phyloP scores from a whole-genome alignment of 2,888 invertebrate species.

The Papilio demoleus region DNA sequence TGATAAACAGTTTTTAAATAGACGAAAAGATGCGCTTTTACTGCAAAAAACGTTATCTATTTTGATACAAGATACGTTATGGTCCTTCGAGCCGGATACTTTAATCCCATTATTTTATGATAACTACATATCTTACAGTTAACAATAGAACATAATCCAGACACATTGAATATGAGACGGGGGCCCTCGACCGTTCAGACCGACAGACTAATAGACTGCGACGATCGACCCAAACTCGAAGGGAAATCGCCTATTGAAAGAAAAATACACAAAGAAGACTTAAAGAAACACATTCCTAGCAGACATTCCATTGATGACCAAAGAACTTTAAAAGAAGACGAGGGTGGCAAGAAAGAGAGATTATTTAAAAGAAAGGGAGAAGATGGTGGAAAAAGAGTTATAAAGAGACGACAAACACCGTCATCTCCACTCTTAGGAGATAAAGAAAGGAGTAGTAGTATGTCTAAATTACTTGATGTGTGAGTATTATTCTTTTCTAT shows the following conservation, averaged over 20 bases:
- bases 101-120: neutral
- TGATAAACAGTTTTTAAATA: neutral
- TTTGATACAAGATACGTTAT: neutral
- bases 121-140: slow-evolving; percentile 74
- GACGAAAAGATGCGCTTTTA: no score
- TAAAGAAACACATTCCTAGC: slow-evolving; percentile 50
- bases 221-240: slow-evolving; percentile 52
- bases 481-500: slow-evolving; percentile 54
- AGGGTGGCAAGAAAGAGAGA: slow-evolving; percentile 64
- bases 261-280: slow-evolving; percentile 61
- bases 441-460: slow-evolving; percentile 93
- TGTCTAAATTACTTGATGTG: slow-evolving; percentile 92
- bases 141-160: slow-evolving; percentile 95
- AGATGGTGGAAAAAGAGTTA: slow-evolving; percentile 63
- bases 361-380: slow-evolving; percentile 77
- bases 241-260: slow-evolving; percentile 83
- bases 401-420: slow-evolving; percentile 68
- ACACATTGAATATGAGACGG: slow-evolving; percentile 70
- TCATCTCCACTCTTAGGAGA: slow-evolving; percentile 82
- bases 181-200: slow-evolving; percentile 46
- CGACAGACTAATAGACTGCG: slow-evolving; percentile 47
- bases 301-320: slow-evolving; percentile 56
- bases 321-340: slow-evolving; percentile 78
- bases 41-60: neutral
- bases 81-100: neutral